Conservation (phyloP, 1,140 invertebrate species). For the Cherax quadricarinatus region DNA sequence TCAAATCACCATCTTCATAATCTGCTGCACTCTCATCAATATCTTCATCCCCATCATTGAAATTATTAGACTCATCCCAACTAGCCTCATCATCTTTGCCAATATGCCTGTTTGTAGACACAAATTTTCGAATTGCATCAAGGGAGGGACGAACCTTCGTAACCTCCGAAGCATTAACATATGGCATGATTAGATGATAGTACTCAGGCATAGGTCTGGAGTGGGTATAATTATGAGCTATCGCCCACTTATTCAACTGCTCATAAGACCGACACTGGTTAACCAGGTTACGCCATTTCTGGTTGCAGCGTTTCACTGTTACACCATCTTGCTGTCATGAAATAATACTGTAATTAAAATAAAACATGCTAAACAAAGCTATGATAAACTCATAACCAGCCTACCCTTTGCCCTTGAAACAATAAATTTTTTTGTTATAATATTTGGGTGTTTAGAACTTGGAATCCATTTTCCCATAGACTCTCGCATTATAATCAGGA, state of each 20-base stretch:
- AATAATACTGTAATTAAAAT: neutral
- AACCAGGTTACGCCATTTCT: constrained; percentile 9
- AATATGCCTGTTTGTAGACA: neutral
- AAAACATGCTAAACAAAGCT: too few species aligned
- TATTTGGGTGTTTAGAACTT: too few species aligned
- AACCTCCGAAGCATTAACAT: neutral
- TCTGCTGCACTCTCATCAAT: neutral
- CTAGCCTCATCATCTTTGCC: neutral
- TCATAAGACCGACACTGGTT: constrained; percentile 11
- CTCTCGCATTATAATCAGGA: too few species aligned
- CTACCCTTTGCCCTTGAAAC: too few species aligned
- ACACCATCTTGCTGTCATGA: neutral
- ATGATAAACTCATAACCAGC: too few species aligned
- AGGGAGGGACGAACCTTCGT: neutral
- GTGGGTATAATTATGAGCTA: neutral
- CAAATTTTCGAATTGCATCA: constrained; percentile 8
- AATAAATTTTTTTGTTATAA: too few species aligned
- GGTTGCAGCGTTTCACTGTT: neutral
- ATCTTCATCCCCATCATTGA: neutral
- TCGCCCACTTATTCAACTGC: neutral
- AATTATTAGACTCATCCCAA: neutral
- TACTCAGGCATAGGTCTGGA: constrained; percentile 2
- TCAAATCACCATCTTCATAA: neutral
- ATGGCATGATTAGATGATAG: neutral
- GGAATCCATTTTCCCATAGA: too few species aligned